A percentile compares a stretch with the other conserved stretches of the same genome.
phyloP scores from a whole-genome alignment of 2,888 invertebrate species.

The Matsumyia berberina region DNA sequence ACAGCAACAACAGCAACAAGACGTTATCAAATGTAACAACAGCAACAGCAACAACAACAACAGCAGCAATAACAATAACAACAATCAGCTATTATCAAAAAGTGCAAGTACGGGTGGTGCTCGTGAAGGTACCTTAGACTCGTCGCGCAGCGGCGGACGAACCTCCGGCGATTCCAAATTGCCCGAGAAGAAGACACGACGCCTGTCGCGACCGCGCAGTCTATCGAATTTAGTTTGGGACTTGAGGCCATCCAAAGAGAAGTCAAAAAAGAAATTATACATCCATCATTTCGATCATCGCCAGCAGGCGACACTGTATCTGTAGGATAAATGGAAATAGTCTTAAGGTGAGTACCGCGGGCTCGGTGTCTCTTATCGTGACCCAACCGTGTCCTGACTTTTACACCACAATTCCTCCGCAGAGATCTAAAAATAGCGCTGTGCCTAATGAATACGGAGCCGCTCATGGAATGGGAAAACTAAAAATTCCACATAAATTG shows the following conservation, averaged over 20 bases:
- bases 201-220: slow-evolving; percentile 92
- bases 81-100: slow-evolving; percentile 78
- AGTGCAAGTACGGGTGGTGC: slow-evolving; percentile 83
- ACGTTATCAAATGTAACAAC: slow-evolving; percentile 81
- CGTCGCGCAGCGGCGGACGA: slow-evolving; percentile 94
- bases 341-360: slow-evolving; percentile 61
- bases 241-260: slow-evolving; percentile 85
- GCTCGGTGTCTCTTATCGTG: slow-evolving; percentile 24
- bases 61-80: slow-evolving; percentile 75
- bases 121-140: slow-evolving; percentile 93
- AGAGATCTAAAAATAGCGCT: slow-evolving; percentile 54
- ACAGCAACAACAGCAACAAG: slow-evolving; percentile 77
- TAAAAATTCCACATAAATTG: slow-evolving; percentile 55
- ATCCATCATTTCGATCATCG: slow-evolving; percentile 84
- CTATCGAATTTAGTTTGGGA: slow-evolving; percentile 95
- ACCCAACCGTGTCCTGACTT: slow-evolving; percentile 27
- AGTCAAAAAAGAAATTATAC: slow-evolving; percentile 84
- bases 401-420: background rate
- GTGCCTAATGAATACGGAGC: slow-evolving; percentile 48
- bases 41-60: slow-evolving; percentile 74
- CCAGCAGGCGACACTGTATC: slow-evolving; percentile 84
- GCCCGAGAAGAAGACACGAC: slow-evolving; percentile 92
- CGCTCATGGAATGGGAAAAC: slow-evolving; percentile 5
- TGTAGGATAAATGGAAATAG: slow-evolving; percentile 79
- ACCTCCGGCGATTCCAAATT: slow-evolving; percentile 94